phyloP scores from a whole-genome alignment of 2,888 invertebrate species.

The Andrena marginata region DNA sequence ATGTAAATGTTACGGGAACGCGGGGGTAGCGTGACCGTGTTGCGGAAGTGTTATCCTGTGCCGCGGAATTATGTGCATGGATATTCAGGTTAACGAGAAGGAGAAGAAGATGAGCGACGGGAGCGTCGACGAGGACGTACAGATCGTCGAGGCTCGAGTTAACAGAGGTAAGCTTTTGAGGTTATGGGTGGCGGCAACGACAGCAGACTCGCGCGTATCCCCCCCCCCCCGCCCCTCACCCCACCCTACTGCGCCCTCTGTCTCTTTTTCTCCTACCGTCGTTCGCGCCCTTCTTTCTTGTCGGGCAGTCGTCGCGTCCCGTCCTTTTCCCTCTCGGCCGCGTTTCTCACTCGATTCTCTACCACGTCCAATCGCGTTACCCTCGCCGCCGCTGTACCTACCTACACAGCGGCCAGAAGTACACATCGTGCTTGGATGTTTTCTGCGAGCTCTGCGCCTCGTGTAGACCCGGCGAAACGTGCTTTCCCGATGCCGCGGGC shows the following conservation, averaged over 20 bases:
- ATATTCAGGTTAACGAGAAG: slow-evolving; percentile 82
- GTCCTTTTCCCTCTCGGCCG: slow-evolving; percentile 38
- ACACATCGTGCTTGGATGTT: slow-evolving; percentile 39
- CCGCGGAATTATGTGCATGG: slow-evolving; percentile 84
- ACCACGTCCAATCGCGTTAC: slow-evolving; percentile 48
- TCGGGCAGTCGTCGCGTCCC: slow-evolving; percentile 9
- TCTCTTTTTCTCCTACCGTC: slow-evolving; percentile 27
- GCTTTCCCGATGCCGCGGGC: slow-evolving; percentile 48
- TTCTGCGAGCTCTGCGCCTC: slow-evolving; percentile 50
- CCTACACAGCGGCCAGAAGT: slow-evolving; percentile 21
- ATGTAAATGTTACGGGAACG: slow-evolving; percentile 81
- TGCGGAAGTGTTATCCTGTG: slow-evolving; percentile 74
- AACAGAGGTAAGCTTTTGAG: slow-evolving; percentile 79
- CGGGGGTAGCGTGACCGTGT: slow-evolving; percentile 72
- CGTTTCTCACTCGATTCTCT: slow-evolving; percentile 42
- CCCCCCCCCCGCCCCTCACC: slow-evolving; percentile 15
- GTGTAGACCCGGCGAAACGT: slow-evolving; percentile 65
- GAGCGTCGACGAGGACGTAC: slow-evolving; percentile 82
- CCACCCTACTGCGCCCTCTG: not conserved
- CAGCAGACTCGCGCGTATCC: slow-evolving; percentile 61
- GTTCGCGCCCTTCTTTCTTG: slow-evolving; percentile 9
- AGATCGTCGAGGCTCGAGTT: slow-evolving; percentile 81
- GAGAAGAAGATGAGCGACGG: slow-evolving; percentile 82
- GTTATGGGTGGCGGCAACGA: slow-evolving; percentile 72
- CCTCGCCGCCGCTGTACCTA: slow-evolving; percentile 17